Percentiles rank a stretch among this genome's conserved stretches.
Conservation (phyloP, 2,888 invertebrate genomes). For the Ormia ochracea region DNA sequence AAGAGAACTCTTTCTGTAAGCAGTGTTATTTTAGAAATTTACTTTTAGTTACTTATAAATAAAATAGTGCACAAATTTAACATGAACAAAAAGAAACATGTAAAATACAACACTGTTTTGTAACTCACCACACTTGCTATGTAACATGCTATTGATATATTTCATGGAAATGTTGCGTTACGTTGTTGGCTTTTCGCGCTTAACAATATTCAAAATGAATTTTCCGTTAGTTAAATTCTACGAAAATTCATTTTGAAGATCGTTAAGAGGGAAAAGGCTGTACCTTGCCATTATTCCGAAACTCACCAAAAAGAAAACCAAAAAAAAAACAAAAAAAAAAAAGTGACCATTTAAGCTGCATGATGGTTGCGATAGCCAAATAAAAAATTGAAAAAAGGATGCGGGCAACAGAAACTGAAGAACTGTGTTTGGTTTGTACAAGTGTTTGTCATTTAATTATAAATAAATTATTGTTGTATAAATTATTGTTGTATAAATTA, state of each 20-base stretch:
- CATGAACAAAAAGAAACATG: constrained; percentile 49
- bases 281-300: background rate
- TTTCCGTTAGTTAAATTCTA: constrained; percentile 64
- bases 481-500: background rate
- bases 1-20: background rate
- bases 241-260: constrained; percentile 68
- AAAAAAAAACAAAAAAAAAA: too few species aligned
- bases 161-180: background rate
- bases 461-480: background rate
- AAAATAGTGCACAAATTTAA: constrained; percentile 45
- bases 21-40: constrained; percentile 15
- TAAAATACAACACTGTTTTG: constrained; percentile 61
- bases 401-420: constrained; percentile 7
- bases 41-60: constrained; percentile 50
- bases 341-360: background rate
- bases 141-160: background rate
- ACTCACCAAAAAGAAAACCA: constrained; percentile 26
- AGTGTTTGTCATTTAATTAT: background rate
- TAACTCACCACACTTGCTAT: constrained; percentile 49
- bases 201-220: constrained; percentile 67
- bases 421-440: constrained; percentile 14
- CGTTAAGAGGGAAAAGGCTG: constrained; percentile 64
- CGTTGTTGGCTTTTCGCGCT: constrained; percentile 63
- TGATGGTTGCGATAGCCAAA: background rate
- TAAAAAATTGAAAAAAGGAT: constrained; percentile 9